Base-by-base conservation (phyloP, 2,888 invertebrate species). In the Drosophila infuscata region DNA sequence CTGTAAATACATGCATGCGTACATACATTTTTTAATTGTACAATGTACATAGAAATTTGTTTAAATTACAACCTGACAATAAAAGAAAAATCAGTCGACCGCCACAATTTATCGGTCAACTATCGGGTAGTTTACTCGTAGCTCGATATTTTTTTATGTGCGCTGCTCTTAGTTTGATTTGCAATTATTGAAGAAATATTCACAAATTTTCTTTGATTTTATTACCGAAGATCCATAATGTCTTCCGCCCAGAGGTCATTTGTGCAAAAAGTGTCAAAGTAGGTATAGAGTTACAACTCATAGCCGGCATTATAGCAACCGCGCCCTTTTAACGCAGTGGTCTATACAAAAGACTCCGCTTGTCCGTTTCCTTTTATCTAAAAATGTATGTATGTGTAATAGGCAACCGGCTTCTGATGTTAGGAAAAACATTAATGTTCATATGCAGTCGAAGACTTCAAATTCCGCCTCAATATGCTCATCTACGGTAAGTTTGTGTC, bases 351-450 rank as follows among this genome's bases (percentile, higher is more conserved):
- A 32, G 5, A 38, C 3, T 20, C 20, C 29, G n/a, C 30, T 15
- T 56, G 38, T 20, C 3, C 12, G n/a, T 41, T 43, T 29, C 29
- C 15, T 29, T 35, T 25, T 38, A 46, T 48, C 4, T 29, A 77
- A 35, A 20, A 30, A 63, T 43, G n/a, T 48, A 20, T 36, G 8
- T 29, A 68, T 93, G 56, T 72, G 51, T 66, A 62, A 62, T 86
- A 96, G 96, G 88, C 96, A 96, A 91, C 95, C 96, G 93, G 96
- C 96, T 51, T 95, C 96, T 48, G 96, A 97, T 91, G 96, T 96
- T 3, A 94, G 96, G 57, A 95, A 95, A 91, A 96, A 96, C 91
- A 95, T 96, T 53, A 68, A 54, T 59, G 63, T 51, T 1, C 91
- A 94, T 88, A 92, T 93, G 83, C 91, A 92, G 93, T 94, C 95